Percentiles rank a stretch among this genome's conserved stretches.
phyloP scores from a whole-genome alignment of 2,113 vertebrate genomes.

The Cyprinodon brontotheroides region DNA sequence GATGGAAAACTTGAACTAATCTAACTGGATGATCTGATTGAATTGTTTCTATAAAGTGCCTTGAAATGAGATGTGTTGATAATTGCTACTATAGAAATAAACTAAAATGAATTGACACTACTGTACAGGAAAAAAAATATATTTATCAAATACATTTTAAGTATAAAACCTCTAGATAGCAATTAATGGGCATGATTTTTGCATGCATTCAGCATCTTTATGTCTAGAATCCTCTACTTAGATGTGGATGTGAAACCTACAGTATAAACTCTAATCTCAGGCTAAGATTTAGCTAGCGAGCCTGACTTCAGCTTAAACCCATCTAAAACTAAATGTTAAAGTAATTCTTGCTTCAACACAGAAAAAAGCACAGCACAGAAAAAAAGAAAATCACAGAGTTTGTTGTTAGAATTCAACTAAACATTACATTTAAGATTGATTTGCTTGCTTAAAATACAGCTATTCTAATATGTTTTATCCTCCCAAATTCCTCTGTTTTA shows the following conservation, averaged over 20 bases:
- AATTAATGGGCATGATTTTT: background rate
- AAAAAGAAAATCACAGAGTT: background rate
- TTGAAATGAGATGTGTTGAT: too few relatives aligned
- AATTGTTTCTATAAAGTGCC: too few relatives aligned
- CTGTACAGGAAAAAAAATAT: too few relatives aligned
- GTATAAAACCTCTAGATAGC: background rate
- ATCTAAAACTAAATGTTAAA: too few relatives aligned
- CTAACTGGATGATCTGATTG: too few relatives aligned
- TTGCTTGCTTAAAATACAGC: background rate
- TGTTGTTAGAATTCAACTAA: background rate
- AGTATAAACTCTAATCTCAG: background rate
- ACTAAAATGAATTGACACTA: too few relatives aligned
- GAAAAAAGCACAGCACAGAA: background rate
- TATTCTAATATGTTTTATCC: background rate
- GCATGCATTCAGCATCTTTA: background rate
- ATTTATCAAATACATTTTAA: background rate
- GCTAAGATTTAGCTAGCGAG: background rate
- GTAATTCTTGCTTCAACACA: too few relatives aligned
- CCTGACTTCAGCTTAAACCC: too few relatives aligned
- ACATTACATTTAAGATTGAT: background rate
- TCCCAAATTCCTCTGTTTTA: background rate
- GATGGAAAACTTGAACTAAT: too few relatives aligned
- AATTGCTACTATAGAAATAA: too few relatives aligned
- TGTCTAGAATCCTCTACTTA: background rate
- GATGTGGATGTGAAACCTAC: background rate